These are phyloP conservation scores for Myodes glareolus DNA, from an alignment of 2,113 vertebrate species.

Conservation along the genomic window DNA sequence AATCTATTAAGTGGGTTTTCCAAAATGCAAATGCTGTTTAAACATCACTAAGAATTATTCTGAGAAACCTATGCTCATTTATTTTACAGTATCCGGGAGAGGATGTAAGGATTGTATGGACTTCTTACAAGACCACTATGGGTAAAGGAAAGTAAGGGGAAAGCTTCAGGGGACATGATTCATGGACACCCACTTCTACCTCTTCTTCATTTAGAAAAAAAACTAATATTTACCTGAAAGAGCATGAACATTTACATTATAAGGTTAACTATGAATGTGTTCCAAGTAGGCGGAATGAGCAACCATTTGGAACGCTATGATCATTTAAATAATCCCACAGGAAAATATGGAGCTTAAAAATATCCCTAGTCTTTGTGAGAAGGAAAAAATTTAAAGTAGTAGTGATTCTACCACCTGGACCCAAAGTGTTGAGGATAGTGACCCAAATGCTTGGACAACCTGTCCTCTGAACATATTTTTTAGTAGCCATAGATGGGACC, in stretches of 20 bases:
- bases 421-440: neutral
- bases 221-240: constrained; percentile 32
- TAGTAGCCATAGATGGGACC: neutral
- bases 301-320: neutral
- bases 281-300: neutral
- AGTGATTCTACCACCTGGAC: neutral
- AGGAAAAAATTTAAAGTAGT: neutral
- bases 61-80: neutral
- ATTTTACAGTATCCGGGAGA: constrained; percentile 2
- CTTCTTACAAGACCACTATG: neutral
- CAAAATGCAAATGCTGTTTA: constrained; percentile 12
- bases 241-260: neutral
- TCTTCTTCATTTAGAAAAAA: constrained; percentile 33
- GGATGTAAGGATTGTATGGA: neutral
- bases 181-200: neutral
- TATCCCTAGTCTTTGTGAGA: neutral
- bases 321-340: neutral
- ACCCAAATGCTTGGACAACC: neutral
- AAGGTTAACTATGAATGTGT: neutral
- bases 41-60: neutral
- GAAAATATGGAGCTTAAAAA: constrained; percentile 30
- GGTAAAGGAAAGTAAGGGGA: neutral
- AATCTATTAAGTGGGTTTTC: neutral
- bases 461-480: neutral
- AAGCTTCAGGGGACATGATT: neutral